Evolutionary conservation across 1,140 invertebrate species (phyloP), one percentile per base, ranked within the genome.

Genomic region (Heliconius congener): DNA sequence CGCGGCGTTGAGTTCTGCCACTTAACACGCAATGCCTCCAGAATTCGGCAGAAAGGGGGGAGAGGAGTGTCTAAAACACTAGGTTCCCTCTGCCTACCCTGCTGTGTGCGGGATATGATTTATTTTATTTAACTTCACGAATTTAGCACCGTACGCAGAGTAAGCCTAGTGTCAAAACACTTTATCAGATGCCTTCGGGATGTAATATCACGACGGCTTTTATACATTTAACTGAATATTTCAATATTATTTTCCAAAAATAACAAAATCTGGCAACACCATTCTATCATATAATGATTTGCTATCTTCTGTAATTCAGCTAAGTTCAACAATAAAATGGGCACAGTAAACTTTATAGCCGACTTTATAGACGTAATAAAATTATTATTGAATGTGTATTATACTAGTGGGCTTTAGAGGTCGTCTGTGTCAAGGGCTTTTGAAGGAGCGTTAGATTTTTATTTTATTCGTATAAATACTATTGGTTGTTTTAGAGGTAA

Each of bases 261-360:
- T 23, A 39, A 5, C 2, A 37, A n/a, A 72, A 72, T 72, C 71
- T 42, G 60, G 60, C 37, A 72, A 72, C 46, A 74, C 30, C 23
- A 55, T 66, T 73, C 75, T 70, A 66, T 83, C 71, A 80, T 80
- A 80, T 76, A 87, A 83, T 83, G 82, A 87, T 87, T 85, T 84
- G 84, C 79, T 81, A 87, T 87, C 83, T 83, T 3, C 74, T 82
- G 79, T 82, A 83, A 85, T 87, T 83, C 76, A 77, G 57, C 75
- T 78, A 84, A 89, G 82, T 87, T 87, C 78, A 84, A 84, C 83
- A 85, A 83, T 91, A 86, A 90, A 91, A 84, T 81, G 76, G 80
- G 79, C 79, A 81, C 74, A 80, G 81, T 90, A 90, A 90, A 88
- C 52, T 90, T 90, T 90, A 90, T 79, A 74, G 79, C 70, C 77